phyloP scores from a whole-genome alignment of 2,888 invertebrate genomes.

The Lithosia quadra region DNA sequence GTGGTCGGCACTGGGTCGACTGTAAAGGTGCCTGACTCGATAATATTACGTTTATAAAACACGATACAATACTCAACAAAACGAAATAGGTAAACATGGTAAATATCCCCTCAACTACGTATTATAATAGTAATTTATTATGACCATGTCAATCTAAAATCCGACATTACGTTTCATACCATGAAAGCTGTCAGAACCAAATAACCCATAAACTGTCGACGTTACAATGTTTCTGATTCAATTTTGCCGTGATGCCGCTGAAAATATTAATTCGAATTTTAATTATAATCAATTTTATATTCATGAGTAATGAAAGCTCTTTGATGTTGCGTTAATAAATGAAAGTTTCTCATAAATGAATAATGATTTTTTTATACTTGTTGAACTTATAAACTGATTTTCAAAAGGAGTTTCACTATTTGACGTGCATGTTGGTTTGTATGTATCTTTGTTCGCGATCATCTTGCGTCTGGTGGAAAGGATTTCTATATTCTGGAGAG shows the following conservation, averaged over 20 bases:
- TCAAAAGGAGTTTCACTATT: too few species aligned
- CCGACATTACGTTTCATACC: slow-evolving; percentile 51
- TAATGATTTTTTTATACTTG: background rate
- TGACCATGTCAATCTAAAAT: too few species aligned
- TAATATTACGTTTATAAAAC: slow-evolving; percentile 52
- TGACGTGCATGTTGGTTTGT: too few species aligned
- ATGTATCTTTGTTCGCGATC: too few species aligned
- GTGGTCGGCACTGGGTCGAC: slow-evolving; percentile 1
- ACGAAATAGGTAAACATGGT: too few species aligned
- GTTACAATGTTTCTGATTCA: slow-evolving; percentile 34
- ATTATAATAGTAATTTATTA: too few species aligned
- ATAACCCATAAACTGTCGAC: slow-evolving; percentile 40
- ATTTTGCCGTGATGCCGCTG: slow-evolving; percentile 22
- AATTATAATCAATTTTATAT: slow-evolving; percentile 4
- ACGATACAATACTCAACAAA: too few species aligned
- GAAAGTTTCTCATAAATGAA: background rate
- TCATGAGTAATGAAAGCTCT: background rate
- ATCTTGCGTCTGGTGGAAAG: too few species aligned
- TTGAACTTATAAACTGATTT: background rate
- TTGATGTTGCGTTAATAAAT: background rate
- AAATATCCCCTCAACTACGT: too few species aligned
- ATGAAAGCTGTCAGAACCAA: slow-evolving; percentile 57
- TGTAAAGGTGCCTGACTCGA: slow-evolving; percentile 17
- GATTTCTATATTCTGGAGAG: too few species aligned
- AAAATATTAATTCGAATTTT: slow-evolving; percentile 6